phyloP scores from a whole-genome alignment of 2,113 vertebrate species.

The Microcebus jonahi region DNA sequence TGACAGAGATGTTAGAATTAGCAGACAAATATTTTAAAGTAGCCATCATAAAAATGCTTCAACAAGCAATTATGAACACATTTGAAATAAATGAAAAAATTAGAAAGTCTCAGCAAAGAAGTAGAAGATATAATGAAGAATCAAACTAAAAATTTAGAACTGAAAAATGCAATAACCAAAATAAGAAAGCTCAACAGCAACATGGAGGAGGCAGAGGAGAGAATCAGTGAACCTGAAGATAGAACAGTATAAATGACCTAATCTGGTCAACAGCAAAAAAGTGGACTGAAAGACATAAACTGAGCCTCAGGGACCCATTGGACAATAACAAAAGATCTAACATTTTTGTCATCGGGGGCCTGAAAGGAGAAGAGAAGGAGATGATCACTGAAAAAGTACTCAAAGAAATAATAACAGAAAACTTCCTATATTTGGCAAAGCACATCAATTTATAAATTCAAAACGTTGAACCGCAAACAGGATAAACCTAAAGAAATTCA shows the following conservation, averaged over 20 bases:
- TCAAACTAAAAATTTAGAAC: conserved; percentile 9
- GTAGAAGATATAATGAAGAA: neutral
- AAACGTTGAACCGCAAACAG: neutral
- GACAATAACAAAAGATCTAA: neutral
- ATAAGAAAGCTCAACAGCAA: neutral
- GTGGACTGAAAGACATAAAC: neutral
- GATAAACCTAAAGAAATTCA: neutral
- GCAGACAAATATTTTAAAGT: conserved; percentile 31
- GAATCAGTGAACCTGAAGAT: neutral
- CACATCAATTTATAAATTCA: neutral
- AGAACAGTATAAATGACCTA: neutral
- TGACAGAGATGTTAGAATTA: neutral
- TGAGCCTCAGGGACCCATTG: neutral
- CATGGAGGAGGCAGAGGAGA: neutral
- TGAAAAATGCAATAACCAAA: neutral
- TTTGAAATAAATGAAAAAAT: neutral
- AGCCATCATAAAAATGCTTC: neutral
- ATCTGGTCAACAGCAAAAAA: neutral
- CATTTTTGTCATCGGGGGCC: neutral
- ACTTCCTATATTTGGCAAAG: neutral
- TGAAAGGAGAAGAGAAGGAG: neutral
- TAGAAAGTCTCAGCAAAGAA: neutral
- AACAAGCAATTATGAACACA: neutral
- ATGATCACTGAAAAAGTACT: neutral
- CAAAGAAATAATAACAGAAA: neutral